Evolutionary conservation across 1,140 invertebrate species (phyloP), one percentile per base, ranked within the genome.

Genomic region (Chrysomallon squamiferum): DNA sequence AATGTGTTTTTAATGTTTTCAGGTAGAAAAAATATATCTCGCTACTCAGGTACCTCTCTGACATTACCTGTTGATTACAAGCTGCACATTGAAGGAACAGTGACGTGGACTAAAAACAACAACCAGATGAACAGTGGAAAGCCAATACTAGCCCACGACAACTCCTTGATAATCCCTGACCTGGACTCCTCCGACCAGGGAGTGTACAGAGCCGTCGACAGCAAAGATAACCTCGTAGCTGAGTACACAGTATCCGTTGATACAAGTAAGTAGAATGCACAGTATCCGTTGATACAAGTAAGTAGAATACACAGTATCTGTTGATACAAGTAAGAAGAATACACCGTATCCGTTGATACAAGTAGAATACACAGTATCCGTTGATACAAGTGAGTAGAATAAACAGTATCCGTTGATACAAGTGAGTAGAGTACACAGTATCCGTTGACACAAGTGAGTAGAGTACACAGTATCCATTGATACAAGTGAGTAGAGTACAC

Each of bases 311-410:
- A 38, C 50, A 47, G 60, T 74, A 22, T 52, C 47, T 15, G 64
- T 74, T 45, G 66, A 68, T 43, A 71, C 69, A 64, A 68, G 72
- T 74, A 58, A 69, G 72, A 47, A 45, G 6, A 43, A n/a, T 74
- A 74, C 52, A 38, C 50, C 43, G 60, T 74, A 22, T 52, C 47
- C 11, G 64, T 74, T 45, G 66, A 68, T 43, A 71, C 69, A 64
- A 68, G 72, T 74, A 58, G 66, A 69, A 47, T 32, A 9, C 58
- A n/a, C n/a, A n/a, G n/a, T n/a, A n/a, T n/a, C n/a, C n/a, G n/a
- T n/a, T n/a, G n/a, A n/a, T n/a, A n/a, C n/a, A n/a, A n/a, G n/a
- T n/a, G n/a, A n/a, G n/a, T n/a, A n/a, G n/a, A n/a, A n/a, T n/a
- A n/a, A n/a, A n/a, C n/a, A n/a, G n/a, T n/a, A n/a, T n/a, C n/a